Evolutionary conservation across 2,113 vertebrate genomes (phyloP), one percentile per base, ranked within the genome.

Genomic region (Acrocephalus kingi): DNA sequence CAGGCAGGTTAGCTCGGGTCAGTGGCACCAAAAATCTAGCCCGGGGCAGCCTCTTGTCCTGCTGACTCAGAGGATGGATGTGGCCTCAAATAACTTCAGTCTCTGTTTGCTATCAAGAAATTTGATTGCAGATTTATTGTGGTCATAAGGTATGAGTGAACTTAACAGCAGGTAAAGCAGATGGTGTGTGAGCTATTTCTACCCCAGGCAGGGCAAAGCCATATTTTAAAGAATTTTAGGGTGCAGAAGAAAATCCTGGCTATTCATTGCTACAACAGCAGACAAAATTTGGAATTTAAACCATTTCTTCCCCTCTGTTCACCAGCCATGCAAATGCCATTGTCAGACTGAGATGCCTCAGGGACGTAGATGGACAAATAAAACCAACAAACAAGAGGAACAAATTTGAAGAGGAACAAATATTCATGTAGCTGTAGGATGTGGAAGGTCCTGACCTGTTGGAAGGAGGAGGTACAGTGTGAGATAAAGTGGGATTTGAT

Each of bases 1-100:
- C 79, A 56, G 24, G 11, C 33, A 3, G 0, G 0, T 37, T 19
- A 54, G 24, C 30, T 67, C 0, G 0, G 43, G 14, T 45, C 39
- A 41, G 10, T 0, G 1, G 18, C 28, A 37, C 24, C 46, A 59
- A 89, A 54, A 7, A 4, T 31, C 58, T 9, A 18, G 15, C 41
- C 35, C 22, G 55, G 52, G 49, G 39, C 33, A 80, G 31, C 10
- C 17, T 77, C 21, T 4, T 72, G 28, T 67, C 43, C 67, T 84
- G 39, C 54, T 81, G 59, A 8, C 61, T 68, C 45, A 45, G 54
- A 52, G 23, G 17, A 33, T 39, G 58, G 23, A 25, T 59, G 11
- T 72, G 52, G 39, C n/a, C 68, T 52, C 48, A 59, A 24, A 31
- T 30, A 58, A 24, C 46, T 78, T 43, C 56, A 39, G 15, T 27